Conservation (phyloP, 2,113 vertebrate genomes). For the Tachysurus fulvidraco region DNA sequence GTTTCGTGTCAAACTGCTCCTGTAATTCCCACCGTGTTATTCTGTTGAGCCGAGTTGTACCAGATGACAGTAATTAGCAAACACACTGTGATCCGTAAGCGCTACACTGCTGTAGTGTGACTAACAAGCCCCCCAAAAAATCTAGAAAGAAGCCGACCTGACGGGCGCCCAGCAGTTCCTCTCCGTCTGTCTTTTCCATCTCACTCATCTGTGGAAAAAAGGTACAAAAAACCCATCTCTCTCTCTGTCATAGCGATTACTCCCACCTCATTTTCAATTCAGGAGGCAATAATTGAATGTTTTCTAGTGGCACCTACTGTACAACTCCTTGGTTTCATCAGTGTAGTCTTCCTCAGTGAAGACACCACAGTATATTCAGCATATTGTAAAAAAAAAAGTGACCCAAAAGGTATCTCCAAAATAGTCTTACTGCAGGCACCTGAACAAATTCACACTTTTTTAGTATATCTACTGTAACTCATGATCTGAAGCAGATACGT, state of each 20-base stretch:
- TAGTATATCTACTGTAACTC: not conserved
- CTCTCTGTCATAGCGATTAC: conserved; percentile 25
- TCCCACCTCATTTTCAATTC: conserved; percentile 21
- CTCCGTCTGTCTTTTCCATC: conserved; percentile 1
- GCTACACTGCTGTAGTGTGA: not conserved
- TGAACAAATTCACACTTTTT: not conserved
- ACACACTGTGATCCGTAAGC: not conserved
- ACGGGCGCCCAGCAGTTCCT: not conserved
- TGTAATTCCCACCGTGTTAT: not conserved
- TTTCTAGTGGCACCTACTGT: conserved; percentile 10
- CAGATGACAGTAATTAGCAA: conserved; percentile 4
- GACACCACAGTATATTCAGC: not conserved
- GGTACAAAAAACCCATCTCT: not conserved
- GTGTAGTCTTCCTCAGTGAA: not conserved
- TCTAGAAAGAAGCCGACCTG: not conserved
- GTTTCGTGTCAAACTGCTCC: not conserved
- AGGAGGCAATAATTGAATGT: conserved; percentile 24
- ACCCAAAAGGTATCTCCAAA: not conserved
- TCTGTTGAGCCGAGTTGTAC: not conserved
- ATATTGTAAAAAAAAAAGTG: not conserved
- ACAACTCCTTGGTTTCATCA: not conserved
- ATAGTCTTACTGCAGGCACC: not conserved
- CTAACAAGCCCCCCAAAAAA: not conserved
- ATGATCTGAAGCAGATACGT: not conserved
- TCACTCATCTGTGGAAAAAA: not conserved